Conservation (phyloP, 1,140 invertebrate species). For the Drosophila punjabiensis region DNA sequence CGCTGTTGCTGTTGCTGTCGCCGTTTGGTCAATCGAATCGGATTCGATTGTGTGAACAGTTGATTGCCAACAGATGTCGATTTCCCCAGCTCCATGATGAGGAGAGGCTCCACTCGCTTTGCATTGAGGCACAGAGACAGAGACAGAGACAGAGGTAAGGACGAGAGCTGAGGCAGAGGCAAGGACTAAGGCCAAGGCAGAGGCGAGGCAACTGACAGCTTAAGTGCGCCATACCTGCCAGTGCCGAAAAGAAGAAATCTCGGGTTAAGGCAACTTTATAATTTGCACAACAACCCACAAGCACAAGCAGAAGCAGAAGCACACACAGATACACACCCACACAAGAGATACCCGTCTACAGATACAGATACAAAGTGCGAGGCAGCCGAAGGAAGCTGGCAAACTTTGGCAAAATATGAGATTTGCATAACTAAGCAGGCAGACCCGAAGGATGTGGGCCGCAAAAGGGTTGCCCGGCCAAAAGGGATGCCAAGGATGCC, state of each 20-base stretch:
- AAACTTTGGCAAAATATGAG: constrained; percentile 68
- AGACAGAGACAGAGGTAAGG: background rate
- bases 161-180: background rate
- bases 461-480: background rate
- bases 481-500: no score
- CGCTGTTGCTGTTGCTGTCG: background rate
- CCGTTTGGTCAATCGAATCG: constrained; percentile 43
- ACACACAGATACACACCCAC: background rate
- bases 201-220: constrained; percentile 3
- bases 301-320: background rate
- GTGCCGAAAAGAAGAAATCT: constrained; percentile 1
- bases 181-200: background rate
- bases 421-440: constrained; percentile 70
- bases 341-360: constrained; percentile 2
- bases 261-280: constrained; percentile 53
- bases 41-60: constrained; percentile 39
- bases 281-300: constrained; percentile 39
- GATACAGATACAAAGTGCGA: constrained; percentile 15
- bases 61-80: constrained; percentile 50
- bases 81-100: constrained; percentile 6
- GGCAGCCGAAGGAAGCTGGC: constrained; percentile 12
- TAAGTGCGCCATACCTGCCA: constrained; percentile 11
- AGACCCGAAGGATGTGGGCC: background rate
- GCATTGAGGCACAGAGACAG: background rate
- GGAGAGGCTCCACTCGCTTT: background rate